Conservation (phyloP, 2,113 vertebrate species). For the Rafetus swinhoei region DNA sequence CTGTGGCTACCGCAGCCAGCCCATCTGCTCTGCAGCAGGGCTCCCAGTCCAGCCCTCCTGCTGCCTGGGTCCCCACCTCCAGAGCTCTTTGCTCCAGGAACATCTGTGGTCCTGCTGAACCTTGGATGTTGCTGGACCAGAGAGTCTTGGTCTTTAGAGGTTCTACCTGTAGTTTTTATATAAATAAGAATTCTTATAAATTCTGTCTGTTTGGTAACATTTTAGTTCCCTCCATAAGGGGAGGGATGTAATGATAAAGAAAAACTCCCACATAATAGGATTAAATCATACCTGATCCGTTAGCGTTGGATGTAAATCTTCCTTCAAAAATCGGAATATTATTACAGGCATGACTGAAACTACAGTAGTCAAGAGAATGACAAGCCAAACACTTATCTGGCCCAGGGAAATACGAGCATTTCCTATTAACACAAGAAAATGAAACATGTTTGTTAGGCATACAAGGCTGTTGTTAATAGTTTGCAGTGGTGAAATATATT, state of each 20-base stretch:
- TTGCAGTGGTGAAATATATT: background rate
- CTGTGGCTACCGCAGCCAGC: no score
- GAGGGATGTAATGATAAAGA: background rate
- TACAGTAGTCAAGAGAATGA: slow-evolving; percentile 85
- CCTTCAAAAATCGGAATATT: slow-evolving; percentile 79
- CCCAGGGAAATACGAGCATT: slow-evolving; percentile 78
- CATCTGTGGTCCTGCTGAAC: no score
- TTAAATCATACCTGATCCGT: slow-evolving; percentile 81
- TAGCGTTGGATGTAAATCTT: slow-evolving; percentile 78
- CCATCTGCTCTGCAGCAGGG: no score
- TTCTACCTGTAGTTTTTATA: no score
- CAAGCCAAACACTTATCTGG: slow-evolving; percentile 83
- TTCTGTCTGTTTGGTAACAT: background rate
- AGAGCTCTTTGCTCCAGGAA: no score
- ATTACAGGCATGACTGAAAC: slow-evolving; percentile 82
- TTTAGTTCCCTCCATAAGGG: background rate
- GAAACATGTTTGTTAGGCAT: background rate
- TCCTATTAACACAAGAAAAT: slow-evolving; percentile 70
- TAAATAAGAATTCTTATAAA: background rate
- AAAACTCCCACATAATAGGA: background rate
- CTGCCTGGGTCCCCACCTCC: no score
- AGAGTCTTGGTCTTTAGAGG: no score
- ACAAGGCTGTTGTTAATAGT: background rate
- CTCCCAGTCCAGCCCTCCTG: no score
- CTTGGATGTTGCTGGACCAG: no score